Evolutionary conservation across 2,888 invertebrate species (phyloP).

Genomic region (Macrophya alboannulata): DNA sequence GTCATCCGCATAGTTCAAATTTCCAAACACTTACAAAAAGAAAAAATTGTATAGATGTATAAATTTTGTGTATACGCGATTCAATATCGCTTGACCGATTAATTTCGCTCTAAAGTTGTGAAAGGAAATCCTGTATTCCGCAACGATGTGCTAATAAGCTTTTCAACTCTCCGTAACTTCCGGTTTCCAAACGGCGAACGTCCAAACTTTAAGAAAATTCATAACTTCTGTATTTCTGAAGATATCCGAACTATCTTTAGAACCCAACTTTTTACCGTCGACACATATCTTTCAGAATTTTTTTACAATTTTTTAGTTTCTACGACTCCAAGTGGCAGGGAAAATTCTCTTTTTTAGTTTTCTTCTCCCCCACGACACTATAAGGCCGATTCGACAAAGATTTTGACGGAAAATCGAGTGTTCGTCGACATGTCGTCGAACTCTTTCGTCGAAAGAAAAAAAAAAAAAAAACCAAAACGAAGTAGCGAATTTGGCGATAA

Average conservation of each 20-base stretch:
- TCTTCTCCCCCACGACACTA: too few species aligned
- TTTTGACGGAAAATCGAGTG: neutral
- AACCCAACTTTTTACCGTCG: neutral
- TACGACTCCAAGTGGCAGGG: neutral
- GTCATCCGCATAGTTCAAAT: neutral
- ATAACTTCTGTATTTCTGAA: constrained; percentile 6
- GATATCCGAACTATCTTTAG: neutral
- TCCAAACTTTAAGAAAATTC: neutral
- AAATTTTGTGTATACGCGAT: too few species aligned
- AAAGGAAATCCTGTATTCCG: neutral
- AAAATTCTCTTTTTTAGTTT: neutral
- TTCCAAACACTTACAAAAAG: neutral
- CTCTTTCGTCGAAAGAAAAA: neutral
- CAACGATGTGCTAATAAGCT: neutral
- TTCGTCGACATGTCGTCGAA: too few species aligned
- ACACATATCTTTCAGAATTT: neutral
- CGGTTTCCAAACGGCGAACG: neutral
- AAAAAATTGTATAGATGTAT: too few species aligned
- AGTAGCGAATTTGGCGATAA: neutral
- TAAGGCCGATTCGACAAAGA: neutral
- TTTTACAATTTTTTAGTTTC: neutral
- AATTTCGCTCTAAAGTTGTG: too few species aligned
- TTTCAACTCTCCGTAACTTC: neutral
- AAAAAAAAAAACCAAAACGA: too few species aligned
- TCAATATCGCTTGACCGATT: too few species aligned